Conservation (phyloP, 1,140 invertebrate genomes). For the Euura lappo region DNA sequence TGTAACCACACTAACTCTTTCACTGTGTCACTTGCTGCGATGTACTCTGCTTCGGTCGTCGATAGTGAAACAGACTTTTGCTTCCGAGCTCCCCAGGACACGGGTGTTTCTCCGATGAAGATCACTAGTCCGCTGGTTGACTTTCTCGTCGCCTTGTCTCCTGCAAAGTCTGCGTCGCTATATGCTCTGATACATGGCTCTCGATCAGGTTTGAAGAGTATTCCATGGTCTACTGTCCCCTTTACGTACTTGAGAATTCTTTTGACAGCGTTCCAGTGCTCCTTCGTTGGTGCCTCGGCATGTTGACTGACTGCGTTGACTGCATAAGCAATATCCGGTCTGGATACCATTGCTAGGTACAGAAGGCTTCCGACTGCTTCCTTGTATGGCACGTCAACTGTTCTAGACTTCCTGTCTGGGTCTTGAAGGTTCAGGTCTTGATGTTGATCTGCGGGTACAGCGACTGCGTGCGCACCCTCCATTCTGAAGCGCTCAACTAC, state of each 20-base stretch:
- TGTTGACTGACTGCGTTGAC: not conserved
- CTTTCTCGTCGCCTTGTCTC: conserved; percentile 33
- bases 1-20: conserved; percentile 22
- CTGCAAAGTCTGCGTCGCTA: conserved; percentile 42
- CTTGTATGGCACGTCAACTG: conserved; percentile 31
- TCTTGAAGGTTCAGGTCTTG: conserved; percentile 14
- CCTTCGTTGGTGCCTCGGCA: conserved; percentile 24
- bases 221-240: conserved; percentile 42
- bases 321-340: conserved; percentile 37
- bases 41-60: conserved; percentile 38
- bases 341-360: conserved; percentile 40
- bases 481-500: conserved; percentile 15
- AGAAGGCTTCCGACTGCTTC: conserved; percentile 44
- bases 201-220: not conserved
- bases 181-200: conserved; percentile 13
- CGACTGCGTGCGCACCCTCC: conserved; percentile 10
- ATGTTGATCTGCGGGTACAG: conserved; percentile 21
- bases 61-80: conserved; percentile 24
- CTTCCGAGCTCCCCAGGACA: conserved; percentile 38
- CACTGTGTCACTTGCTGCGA: conserved; percentile 27
- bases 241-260: conserved; percentile 50
- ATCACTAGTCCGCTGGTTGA: conserved; percentile 40
- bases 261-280: conserved; percentile 47
- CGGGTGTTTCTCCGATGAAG: conserved; percentile 26
- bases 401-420: not conserved